A percentile compares a stretch with the other conserved stretches of the same genome.
Evolutionary conservation across 2,797 vertebrate genomes (phyloP).

Genomic region (Hoplostethus atlanticus): DNA sequence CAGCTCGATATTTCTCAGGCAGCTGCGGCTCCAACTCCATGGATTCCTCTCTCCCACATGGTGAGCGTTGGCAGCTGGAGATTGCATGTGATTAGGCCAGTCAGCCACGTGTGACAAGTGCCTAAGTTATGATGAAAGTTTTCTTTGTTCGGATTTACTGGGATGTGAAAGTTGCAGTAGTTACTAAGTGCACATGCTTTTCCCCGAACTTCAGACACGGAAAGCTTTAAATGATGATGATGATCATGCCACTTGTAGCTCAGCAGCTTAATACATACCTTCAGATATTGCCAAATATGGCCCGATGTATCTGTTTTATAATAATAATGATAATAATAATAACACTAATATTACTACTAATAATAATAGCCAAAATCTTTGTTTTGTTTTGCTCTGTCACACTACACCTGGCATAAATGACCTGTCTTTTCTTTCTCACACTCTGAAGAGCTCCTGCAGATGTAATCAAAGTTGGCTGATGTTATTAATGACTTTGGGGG

Average conservation of each 20-base stretch:
- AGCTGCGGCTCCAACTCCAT: conserved; percentile 50
- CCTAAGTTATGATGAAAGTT: conserved; percentile 8
- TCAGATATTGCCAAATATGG: neutral
- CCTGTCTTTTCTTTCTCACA: conserved; percentile 74
- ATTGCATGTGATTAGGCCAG: conserved; percentile 48
- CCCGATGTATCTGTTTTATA: neutral
- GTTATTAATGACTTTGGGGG: conserved; percentile 78
- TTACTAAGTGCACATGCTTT: conserved; percentile 18
- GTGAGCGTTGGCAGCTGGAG: conserved; percentile 59
- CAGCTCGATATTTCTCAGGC: conserved; percentile 51
- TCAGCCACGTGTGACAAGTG: conserved; percentile 9
- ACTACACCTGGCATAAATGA: conserved; percentile 56
- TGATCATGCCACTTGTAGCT: neutral
- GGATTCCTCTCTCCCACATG: conserved; percentile 48
- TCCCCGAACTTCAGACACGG: neutral
- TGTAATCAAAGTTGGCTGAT: conserved; percentile 74
- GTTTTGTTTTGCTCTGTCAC: conserved; percentile 32
- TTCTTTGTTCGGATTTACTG: conserved; percentile 40
- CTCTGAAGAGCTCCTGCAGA: conserved; percentile 68
- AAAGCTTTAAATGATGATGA: conserved; percentile 2
- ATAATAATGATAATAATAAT: neutral
- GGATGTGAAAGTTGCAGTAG: conserved; percentile 21
- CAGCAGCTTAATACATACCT: neutral
- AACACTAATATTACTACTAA: neutral
- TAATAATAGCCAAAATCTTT: conserved; percentile 23